Base-by-base conservation (phyloP, 1,140 invertebrate genomes). In the Philotrypesis tridentata region DNA sequence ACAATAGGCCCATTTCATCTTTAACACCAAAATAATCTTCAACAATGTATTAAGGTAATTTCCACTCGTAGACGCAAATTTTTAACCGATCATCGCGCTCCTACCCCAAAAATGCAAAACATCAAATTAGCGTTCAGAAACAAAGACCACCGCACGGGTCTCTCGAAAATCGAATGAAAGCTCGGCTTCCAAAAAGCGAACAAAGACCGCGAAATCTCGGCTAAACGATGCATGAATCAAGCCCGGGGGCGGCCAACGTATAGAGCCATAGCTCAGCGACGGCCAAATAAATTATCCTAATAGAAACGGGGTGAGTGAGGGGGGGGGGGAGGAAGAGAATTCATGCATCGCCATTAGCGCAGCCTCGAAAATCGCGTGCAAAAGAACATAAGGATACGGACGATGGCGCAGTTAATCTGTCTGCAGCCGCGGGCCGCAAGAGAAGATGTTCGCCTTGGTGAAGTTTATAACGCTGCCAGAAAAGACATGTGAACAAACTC, bases 401-500 rank as follows among this genome's bases (percentile, higher is more conserved):
- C 33, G 71, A 37, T 31, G 63, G 31, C 33, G 23, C 65, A 65
- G n/a, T 72, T 27, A 79, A 48, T 79, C 43, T 61, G 27, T 4
- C 55, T 12, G 40, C 1, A 21, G 3, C 3, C 17, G 17, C 43
- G 5, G n/a, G 43, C 43, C 43, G 1, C 14, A 14, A 48, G 21
- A 48, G 27, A 73, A 80, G 68, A 73, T 73, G 25, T 73, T 80
- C 33, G 21, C 8, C 43, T 33, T 33, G 12, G 12, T n/a, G 70
- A 81, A 81, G 61, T 76, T 81, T 81, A 75, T 65, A 81, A 70
- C 23, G 61, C n/a, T 75, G 60, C 37, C 63, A 75, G 65, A 27
- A 55, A 60, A 82, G 83, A 86, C 86, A 87, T 84, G 85, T 85
- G 88, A 89, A 89, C 87, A 88, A 88, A 89, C 85, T 88, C 87